Percentiles rank a stretch among this genome's conserved stretches.
These are phyloP conservation scores for Gymnobelideus leadbeateri DNA, from an alignment of 2,113 vertebrate species.

Conservation along the genomic window DNA sequence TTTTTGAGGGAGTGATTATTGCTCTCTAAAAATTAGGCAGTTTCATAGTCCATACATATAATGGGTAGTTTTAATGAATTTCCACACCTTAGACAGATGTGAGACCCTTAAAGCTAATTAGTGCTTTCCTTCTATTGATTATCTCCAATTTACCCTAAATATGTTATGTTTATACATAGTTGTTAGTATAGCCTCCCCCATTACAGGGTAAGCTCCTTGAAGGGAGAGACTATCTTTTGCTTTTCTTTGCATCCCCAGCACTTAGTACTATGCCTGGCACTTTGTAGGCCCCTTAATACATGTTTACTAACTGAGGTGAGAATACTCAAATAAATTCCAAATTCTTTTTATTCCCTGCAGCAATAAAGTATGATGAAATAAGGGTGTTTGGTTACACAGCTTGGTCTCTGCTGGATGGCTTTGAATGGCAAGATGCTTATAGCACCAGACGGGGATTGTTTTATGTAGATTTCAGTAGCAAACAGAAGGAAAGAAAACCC, in stretches of 20 bases:
- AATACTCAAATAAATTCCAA: conserved; percentile 17
- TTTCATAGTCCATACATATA: conserved; percentile 1
- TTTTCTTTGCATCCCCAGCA: not conserved
- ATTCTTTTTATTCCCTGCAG: conserved; percentile 80
- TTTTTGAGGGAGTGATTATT: not conserved
- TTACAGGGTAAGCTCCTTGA: not conserved
- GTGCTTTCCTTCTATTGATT: not conserved
- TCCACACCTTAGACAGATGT: not conserved
- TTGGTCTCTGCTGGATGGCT: conserved; percentile 96
- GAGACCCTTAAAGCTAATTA: not conserved
- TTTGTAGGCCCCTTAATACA: not conserved
- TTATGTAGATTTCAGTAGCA: conserved; percentile 90
- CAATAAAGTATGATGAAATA: conserved; percentile 89
- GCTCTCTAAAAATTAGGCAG: not conserved
- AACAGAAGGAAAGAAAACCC: conserved; percentile 87
- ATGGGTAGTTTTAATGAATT: not conserved
- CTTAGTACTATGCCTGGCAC: not conserved
- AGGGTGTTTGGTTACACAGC: conserved; percentile 93
- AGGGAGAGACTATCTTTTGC: not conserved
- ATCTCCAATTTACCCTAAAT: not conserved
- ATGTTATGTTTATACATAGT: not conserved
- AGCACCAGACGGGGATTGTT: conserved; percentile 92
- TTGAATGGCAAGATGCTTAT: conserved; percentile 94
- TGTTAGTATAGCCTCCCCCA: not conserved
- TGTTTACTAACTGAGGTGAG: not conserved